phyloP scores from a whole-genome alignment of 1,140 invertebrate genomes.

The Drosophila erecta region DNA sequence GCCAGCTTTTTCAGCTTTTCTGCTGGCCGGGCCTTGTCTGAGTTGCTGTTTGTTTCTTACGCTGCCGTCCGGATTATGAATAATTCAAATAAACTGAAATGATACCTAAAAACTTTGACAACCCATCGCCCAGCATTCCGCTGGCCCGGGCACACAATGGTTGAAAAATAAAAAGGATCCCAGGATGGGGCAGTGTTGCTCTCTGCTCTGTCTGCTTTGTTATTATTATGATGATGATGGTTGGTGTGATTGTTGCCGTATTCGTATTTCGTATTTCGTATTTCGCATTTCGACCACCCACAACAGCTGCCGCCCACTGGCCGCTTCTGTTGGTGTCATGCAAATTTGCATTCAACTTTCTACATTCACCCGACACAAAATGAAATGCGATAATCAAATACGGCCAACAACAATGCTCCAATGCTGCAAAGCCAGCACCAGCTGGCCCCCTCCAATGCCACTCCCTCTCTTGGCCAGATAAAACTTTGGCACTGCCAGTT shows the following conservation, averaged over 20 bases:
- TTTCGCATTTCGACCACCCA: neutral
- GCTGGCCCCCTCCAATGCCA: slow-evolving; percentile 8
- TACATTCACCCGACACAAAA: slow-evolving; percentile 78
- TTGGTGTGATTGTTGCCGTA: slow-evolving; percentile 74
- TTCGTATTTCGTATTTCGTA: slow-evolving; percentile 17
- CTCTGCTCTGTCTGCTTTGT: slow-evolving; percentile 38
- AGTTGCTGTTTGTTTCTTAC: slow-evolving; percentile 61
- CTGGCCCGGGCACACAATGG: slow-evolving; percentile 11
- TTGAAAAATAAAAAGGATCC: slow-evolving; percentile 21
- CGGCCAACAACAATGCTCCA: slow-evolving; percentile 71
- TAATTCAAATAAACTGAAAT: slow-evolving; percentile 83
- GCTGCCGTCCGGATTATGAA: slow-evolving; percentile 71
- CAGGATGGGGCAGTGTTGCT: slow-evolving; percentile 44
- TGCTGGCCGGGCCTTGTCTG: slow-evolving; percentile 27
- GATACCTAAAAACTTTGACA: slow-evolving; percentile 83
- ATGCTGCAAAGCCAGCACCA: slow-evolving; percentile 10
- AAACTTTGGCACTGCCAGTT: slow-evolving; percentile 72
- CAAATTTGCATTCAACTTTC: slow-evolving; percentile 82
- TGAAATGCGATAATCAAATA: slow-evolving; percentile 82
- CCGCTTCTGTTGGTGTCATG: slow-evolving; percentile 68
- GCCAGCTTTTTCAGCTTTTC: slow-evolving; percentile 6
- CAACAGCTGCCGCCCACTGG: slow-evolving; percentile 10
- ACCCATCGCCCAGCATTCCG: neutral
- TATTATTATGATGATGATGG: slow-evolving; percentile 74
- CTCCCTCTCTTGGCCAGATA: slow-evolving; percentile 52